These are phyloP conservation scores for Glaucomys volans DNA, from an alignment of 2,113 vertebrate species.

Conservation along the genomic window DNA sequence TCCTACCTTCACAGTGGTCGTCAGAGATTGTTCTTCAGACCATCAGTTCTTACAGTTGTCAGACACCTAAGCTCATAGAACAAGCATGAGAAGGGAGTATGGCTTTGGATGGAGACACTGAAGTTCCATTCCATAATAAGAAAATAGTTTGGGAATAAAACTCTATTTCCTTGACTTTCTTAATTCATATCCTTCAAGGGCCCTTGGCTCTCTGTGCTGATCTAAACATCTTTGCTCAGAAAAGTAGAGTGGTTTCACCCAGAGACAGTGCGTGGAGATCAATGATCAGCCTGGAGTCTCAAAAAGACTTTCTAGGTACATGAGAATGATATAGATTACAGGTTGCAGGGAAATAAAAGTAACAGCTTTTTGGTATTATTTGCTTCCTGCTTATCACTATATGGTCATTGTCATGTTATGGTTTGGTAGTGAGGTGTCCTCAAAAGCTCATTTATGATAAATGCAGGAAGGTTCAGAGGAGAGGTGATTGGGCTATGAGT, in stretches of 20 bases:
- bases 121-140: not conserved
- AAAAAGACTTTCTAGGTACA: not conserved
- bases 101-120: not conserved
- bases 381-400: not conserved
- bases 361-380: not conserved
- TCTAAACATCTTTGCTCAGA: not conserved
- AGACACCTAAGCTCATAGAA: not conserved
- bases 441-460: no score
- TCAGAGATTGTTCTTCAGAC: not conserved
- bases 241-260: not conserved
- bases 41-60: not conserved
- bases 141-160: not conserved
- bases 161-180: not conserved
- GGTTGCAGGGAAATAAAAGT: constrained; percentile 7
- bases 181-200: not conserved
- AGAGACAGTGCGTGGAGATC: not conserved
- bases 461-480: no score
- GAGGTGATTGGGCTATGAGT: no score
- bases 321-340: not conserved
- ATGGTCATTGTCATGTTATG: no score
- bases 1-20: not conserved
- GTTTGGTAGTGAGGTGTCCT: no score
- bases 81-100: not conserved
- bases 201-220: not conserved
- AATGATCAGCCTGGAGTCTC: not conserved